These are phyloP conservation scores for Cochlearius cochlearius DNA, from an alignment of 2,113 vertebrate species.

Conservation along the genomic window DNA sequence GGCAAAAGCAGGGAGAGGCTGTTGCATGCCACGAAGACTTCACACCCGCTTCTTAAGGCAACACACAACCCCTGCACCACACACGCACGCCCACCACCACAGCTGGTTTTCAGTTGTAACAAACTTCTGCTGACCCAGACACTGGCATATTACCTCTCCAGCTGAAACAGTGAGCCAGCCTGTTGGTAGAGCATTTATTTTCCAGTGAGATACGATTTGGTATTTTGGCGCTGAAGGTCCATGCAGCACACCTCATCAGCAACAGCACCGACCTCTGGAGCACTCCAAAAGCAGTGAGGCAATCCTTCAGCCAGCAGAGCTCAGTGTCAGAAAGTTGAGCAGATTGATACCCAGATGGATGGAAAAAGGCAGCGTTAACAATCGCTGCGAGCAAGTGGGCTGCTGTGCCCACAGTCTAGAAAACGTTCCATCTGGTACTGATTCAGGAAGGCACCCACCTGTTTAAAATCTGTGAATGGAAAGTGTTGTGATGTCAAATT, in stretches of 20 bases:
- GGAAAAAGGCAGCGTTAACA: neutral
- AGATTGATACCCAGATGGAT: neutral
- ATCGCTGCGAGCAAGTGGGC: neutral
- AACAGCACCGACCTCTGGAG: neutral
- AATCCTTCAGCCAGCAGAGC: neutral
- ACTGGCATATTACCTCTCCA: neutral
- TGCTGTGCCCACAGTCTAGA: neutral
- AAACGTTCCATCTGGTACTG: neutral
- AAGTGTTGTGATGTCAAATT: neutral
- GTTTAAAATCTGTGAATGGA: neutral
- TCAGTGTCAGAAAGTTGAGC: neutral
- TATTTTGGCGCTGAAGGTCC: neutral
- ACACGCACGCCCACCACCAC: neutral
- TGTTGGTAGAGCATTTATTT: neutral
- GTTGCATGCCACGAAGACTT: neutral
- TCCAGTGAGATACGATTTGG: neutral
- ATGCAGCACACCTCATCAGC: neutral
- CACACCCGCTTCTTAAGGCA: neutral
- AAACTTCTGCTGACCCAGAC: neutral
- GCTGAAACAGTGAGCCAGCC: neutral
- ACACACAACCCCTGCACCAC: accelerated
- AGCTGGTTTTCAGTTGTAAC: neutral
- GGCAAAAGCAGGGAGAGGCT: neutral
- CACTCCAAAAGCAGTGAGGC: neutral
- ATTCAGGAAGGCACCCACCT: neutral